Base-by-base conservation (phyloP, 35 echinoderm and acorn worm genomes). In the Diadema setosum region DNA sequence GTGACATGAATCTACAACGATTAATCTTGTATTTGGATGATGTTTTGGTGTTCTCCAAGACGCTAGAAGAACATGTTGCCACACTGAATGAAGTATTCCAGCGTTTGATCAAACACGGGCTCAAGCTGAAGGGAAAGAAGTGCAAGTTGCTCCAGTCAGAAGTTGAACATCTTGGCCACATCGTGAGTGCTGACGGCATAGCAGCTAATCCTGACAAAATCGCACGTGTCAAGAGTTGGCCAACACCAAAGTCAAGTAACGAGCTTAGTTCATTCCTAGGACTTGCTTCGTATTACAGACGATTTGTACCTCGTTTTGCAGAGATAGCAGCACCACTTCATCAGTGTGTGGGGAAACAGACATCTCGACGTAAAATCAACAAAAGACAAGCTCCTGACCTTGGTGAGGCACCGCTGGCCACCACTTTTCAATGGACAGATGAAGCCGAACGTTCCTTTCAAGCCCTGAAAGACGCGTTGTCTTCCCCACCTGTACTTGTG, bases 11-110 rank as follows among this genome's bases (percentile, higher is more conserved):
- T 36, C 80, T 91, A 46, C 49, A 39, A 35, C 65, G 26, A 50
- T 40, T 91, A 15, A 21, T 91, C 24, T 42, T 90, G 4, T 91
- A 88, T 42, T 73, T 91, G 16, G 84, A 88, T 46, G 89, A 94
- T 37, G 87, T 90, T 20, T 35, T 94, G 0, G 67, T 94, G 12
- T 94, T 94, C 75, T 75, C 65, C 5, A 42, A 9, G 3, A 87
- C 50, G 0, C 89, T 91, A 40, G 88, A 95, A 45, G 88, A 95
- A 45, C 69, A 74, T 45, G 14, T 95, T 14, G 64, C 74, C 7
- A 21, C 88, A 16, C 29, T 91, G 14, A 65, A 84, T 29, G 49
- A 65, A 42, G 89, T 95, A 8, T 56, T 91, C 24, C 25, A 23
- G 1, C 65, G 88, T n/a, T 76, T 94, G 27, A 58, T 30, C 12